These are phyloP conservation scores for Uropsilus gracilis DNA, from an alignment of 2,113 vertebrate genomes.

Conservation along the genomic window DNA sequence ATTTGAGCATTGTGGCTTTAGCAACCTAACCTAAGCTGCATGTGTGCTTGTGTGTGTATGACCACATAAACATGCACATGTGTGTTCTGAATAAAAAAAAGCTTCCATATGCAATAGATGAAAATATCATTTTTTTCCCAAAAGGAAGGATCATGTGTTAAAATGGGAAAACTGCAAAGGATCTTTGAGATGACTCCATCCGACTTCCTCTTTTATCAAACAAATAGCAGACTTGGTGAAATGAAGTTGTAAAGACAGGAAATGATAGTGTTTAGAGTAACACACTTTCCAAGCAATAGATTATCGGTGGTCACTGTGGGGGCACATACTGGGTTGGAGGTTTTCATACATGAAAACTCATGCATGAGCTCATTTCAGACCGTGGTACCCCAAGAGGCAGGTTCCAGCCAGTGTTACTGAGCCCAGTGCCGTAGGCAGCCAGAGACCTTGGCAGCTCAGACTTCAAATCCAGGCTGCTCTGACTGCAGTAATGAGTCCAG, in stretches of 20 bases:
- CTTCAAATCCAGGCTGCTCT: not conserved
- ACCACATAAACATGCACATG: no score
- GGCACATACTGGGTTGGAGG: fast-evolving
- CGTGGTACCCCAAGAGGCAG: not conserved
- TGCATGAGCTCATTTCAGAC: no score
- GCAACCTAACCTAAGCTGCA: not conserved
- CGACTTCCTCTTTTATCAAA: not conserved
- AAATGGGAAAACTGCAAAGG: not conserved
- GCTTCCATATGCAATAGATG: not conserved
- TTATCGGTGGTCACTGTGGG: not conserved
- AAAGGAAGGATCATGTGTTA: not conserved
- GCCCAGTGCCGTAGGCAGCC: not conserved
- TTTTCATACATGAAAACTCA: no score
- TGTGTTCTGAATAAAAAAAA: not conserved
- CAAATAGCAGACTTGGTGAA: not conserved
- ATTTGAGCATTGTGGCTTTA: fast-evolving
- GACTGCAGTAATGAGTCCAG: not conserved
- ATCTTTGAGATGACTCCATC: not conserved
- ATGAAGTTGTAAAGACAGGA: not conserved
- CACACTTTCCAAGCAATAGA: not conserved
- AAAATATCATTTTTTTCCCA: not conserved
- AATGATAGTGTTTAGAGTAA: not conserved
- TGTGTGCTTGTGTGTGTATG: not conserved
- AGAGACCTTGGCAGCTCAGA: not conserved
- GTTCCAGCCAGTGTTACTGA: fast-evolving